Base-by-base conservation (phyloP, 2,113 vertebrate genomes). In the Crotophaga sulcirostris region DNA sequence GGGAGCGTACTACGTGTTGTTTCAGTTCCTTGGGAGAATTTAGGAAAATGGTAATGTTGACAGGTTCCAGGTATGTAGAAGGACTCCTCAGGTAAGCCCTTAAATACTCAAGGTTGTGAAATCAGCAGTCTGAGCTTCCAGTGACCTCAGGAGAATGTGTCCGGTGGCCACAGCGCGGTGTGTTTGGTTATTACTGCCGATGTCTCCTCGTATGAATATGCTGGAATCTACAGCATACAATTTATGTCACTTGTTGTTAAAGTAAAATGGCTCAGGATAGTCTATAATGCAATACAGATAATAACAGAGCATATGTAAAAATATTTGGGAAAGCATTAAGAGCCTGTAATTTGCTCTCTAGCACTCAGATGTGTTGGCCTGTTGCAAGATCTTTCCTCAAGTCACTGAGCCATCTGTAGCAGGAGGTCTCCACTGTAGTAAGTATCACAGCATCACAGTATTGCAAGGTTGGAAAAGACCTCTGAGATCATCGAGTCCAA, bases 271-370 rank as follows among this genome's bases (percentile, higher is more conserved):
- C 60, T 96, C 85, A 84, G 36, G 94, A 94, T 93, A 90, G 85
- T 55, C 59, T 84, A n/a, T 78, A 94, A 89, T 54, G 85, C 92
- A 96, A 84, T 84, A 89, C 5, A 92, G 82, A 72, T 93, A 96
- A 97, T 97, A 90, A 97, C 81, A 96, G 81, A 95, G 79, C 16
- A 0, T 14, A 67, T n/a, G 59, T 77, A 42, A 93, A 91, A 93
- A 90, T 88, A 91, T 70, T 91, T 85, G 67, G 82, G 68, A 70
- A 94, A 94, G 81, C 90, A 93, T 70, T 26, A 80, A 26, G 38
- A 93, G 64, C 63, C 92, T 96, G 72, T 95, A 96, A 93, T 96
- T 97, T 96, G 51, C 55, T 88, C 42, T 86, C 42, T 74, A 84
- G 56, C 42, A 64, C 73, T 93, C 73, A 88, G 64, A 92, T 64